Evolutionary conservation across 2,113 vertebrate genomes (phyloP).

Genomic region (Sakesphorus luctuosus): DNA sequence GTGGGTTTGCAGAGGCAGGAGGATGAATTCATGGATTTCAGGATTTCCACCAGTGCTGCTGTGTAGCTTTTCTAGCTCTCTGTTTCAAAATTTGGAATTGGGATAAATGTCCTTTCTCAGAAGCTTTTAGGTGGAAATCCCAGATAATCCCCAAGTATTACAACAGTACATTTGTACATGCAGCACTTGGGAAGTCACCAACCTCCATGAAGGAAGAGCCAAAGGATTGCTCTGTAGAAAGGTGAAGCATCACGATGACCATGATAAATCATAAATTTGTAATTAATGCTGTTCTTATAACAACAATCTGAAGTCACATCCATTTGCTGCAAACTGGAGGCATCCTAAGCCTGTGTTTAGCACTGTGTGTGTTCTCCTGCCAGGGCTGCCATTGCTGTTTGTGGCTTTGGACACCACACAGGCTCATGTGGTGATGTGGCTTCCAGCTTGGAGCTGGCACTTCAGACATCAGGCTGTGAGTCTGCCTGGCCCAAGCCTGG

Average conservation of each 20-base stretch:
- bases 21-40: background rate
- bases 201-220: background rate
- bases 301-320: background rate
- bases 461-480: background rate
- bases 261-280: background rate
- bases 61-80: background rate
- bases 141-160: background rate
- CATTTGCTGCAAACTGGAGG: background rate
- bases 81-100: background rate
- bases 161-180: accelerated
- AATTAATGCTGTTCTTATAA: background rate
- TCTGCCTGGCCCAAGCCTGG: background rate
- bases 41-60: background rate
- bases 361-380: background rate
- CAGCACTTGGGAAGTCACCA: background rate
- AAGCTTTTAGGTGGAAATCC: background rate
- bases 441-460: background rate
- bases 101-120: background rate
- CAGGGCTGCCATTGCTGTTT: accelerated
- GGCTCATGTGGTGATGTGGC: background rate
- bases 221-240: background rate
- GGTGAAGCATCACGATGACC: background rate
- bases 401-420: background rate
- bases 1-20: background rate
- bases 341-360: background rate